A percentile compares a stretch with the other conserved stretches of the same genome.
phyloP scores from a whole-genome alignment of 2,113 vertebrate species.

The Rissa tridactyla region DNA sequence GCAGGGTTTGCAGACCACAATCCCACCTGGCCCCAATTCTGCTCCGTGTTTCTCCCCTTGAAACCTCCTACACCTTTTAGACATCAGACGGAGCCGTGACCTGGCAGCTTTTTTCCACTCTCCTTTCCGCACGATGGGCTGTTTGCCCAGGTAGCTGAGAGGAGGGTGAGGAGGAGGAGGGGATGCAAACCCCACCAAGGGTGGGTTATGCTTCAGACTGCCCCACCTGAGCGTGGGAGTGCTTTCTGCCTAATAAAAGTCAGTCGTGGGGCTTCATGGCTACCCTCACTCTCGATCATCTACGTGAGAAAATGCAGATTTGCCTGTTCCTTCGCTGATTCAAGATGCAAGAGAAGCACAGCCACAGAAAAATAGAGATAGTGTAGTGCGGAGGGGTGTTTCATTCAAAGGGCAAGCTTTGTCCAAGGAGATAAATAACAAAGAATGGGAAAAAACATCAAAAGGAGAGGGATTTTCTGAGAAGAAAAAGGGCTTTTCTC shows the following conservation, averaged over 20 bases:
- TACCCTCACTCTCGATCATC: not conserved
- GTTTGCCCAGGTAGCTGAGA: not conserved
- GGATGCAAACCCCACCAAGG: not conserved
- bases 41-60: not conserved
- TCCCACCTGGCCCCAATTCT: not conserved
- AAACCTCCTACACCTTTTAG: not conserved
- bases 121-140: not conserved
- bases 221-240: not conserved
- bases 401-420: not conserved
- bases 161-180: not conserved
- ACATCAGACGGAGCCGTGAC: not conserved
- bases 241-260: not conserved
- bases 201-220: not conserved
- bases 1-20: not conserved
- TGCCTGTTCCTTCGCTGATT: not conserved
- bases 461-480: not conserved
- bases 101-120: not conserved
- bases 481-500: not conserved
- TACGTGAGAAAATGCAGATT: not conserved
- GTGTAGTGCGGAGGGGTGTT: not conserved
- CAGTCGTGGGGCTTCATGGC: fast-evolving
- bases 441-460: not conserved
- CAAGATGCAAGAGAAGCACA: not conserved
- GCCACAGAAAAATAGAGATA: not conserved
- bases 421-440: not conserved